These are phyloP conservation scores for Petrocephalus zakoni DNA, from an alignment of 2,113 vertebrate genomes.

Conservation along the genomic window DNA sequence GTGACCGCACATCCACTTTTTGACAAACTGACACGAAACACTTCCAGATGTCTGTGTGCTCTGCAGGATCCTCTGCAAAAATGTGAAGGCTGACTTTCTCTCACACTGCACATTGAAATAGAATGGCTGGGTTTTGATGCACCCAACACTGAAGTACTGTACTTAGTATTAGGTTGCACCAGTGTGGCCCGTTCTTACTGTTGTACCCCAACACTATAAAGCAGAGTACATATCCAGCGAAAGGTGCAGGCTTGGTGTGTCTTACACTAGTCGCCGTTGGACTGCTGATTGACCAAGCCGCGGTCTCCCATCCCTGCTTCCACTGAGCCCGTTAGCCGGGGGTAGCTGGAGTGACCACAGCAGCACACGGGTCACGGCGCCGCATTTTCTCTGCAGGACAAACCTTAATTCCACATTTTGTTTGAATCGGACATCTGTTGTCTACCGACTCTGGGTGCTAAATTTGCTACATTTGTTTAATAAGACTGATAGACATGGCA, in stretches of 20 bases:
- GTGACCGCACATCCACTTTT: neutral
- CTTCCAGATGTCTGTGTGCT: neutral
- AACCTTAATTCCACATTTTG: constrained; percentile 5
- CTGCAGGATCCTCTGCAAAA: neutral
- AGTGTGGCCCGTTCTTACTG: neutral
- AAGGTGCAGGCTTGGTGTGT: constrained; percentile 3
- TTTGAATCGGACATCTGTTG: neutral
- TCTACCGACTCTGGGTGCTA: constrained; percentile 10
- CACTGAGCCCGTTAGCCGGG: constrained; percentile 17
- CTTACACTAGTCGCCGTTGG: neutral
- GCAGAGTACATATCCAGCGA: neutral
- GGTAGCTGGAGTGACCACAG: neutral
- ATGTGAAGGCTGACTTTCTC: neutral
- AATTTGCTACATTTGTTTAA: neutral
- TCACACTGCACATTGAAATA: neutral
- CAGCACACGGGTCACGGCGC: neutral
- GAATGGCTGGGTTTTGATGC: neutral
- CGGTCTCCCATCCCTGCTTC: neutral
- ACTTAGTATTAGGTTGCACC: neutral
- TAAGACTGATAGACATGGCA: neutral
- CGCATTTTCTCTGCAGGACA: neutral
- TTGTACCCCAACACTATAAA: constrained; percentile 2
- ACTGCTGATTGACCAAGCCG: neutral
- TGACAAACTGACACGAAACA: neutral
- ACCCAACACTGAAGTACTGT: neutral